A percentile compares a stretch with the other conserved stretches of the same genome.
Conservation (phyloP, 2,797 vertebrate genomes). For the Arnoldichthys spilopterus region DNA sequence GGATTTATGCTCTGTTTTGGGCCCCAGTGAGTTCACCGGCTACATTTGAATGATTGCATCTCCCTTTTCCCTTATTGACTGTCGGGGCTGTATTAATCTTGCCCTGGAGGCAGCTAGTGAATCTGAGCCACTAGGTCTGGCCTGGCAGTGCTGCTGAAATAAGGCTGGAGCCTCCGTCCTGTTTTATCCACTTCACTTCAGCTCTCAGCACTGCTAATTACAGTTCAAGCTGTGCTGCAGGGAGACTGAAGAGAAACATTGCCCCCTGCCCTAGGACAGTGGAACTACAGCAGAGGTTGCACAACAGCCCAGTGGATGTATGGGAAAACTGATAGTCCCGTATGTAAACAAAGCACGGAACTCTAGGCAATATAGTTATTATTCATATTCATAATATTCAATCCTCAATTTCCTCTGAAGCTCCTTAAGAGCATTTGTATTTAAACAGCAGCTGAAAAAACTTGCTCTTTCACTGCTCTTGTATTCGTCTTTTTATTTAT, state of each 20-base stretch:
- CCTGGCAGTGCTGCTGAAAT: constrained; percentile 66
- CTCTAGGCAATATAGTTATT: background rate
- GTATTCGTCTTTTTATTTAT: background rate
- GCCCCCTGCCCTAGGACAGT: constrained; percentile 67
- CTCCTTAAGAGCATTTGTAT: background rate
- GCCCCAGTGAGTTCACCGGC: constrained; percentile 59
- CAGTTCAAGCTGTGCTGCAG: constrained; percentile 66
- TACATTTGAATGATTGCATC: constrained; percentile 72
- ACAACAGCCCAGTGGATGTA: background rate
- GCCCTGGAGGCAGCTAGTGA: constrained; percentile 71
- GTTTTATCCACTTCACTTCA: constrained; percentile 68
- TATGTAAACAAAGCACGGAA: constrained; percentile 14
- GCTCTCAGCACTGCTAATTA: constrained; percentile 69
- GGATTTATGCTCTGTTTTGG: constrained; percentile 50
- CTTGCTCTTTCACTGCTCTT: background rate
- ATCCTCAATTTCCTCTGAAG: background rate
- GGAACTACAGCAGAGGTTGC: constrained; percentile 1
- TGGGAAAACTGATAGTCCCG: background rate
- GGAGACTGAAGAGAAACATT: constrained; percentile 70
- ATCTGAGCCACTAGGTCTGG: constrained; percentile 60
- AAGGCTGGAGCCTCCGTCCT: constrained; percentile 62
- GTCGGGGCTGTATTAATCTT: constrained; percentile 59
- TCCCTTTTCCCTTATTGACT: constrained; percentile 68
- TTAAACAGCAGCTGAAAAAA: background rate
- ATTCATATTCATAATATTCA: no score